Base-by-base conservation (phyloP, 2,888 invertebrate genomes). In the Norana najaformis region DNA sequence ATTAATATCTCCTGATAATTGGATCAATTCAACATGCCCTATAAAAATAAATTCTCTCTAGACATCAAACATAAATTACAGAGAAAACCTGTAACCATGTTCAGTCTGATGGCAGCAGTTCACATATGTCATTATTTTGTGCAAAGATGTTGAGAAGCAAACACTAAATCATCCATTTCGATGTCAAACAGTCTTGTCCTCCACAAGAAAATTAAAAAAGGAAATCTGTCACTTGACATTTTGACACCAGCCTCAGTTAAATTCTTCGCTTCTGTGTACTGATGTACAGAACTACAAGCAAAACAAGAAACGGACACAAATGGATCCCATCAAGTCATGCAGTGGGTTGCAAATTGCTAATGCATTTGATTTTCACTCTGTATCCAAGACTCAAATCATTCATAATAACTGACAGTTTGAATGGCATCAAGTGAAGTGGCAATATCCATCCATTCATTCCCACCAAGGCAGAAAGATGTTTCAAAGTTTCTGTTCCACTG, bases 221-320 rank as follows among this genome's bases (percentile, higher is more conserved):
- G n/a, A n/a, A 69, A 69, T 69, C 69, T 69, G 69, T 69, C 69
- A n/a, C 69, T 69, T 13, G 69, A 69, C n/a, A n/a, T n/a, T 69
- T 69, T 69, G 30, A n/a, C n/a, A 69, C n/a, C 69, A 69, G 69
- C 69, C 69, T 69, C 30, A 23, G 89, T 38, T 88, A 92, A 37
- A 90, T 41, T 53, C 92, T 90, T 89, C 98, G 96, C 94, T 98
- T 98, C 94, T 98, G 98, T 0, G 98, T 98, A 94, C 98, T 98
- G 92, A 98, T 98, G 91, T 94, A 94, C 20, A 94, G 91, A 89
- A 94, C 94, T 94, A 92, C 90, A 93, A 93, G 41, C 85, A 89
- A 90, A 37, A 47, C 30, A 69, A 2, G 37, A 0, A 53, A 20
- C 35, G 23, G 14, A 88, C 30, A 89, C 35, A 88, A 88, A 36